Base-by-base conservation (phyloP, 2,888 invertebrate genomes). In the Lasioglossum vierecki region DNA sequence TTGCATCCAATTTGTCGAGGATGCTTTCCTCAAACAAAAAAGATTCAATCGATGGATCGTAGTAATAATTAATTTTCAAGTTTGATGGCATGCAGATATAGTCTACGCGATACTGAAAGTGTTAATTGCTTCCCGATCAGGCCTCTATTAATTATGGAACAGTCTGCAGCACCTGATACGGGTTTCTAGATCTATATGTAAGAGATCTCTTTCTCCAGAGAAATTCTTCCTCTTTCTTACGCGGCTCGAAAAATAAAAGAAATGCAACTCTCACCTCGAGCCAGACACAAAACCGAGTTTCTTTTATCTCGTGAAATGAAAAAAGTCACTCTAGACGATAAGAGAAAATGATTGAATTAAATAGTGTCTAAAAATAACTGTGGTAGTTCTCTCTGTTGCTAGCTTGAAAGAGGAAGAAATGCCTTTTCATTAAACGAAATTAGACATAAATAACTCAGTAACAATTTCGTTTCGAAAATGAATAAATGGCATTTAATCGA, bases 141-240 rank as follows among this genome's bases (percentile, higher is more conserved):
- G 35, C 30, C 2, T 66, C 26, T 18, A 30, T 35, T 68, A 35
- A 68, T 68, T 18, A 35, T 35, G 22, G 18, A 35, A 68, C 22
- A 35, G 18, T 5, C 68, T 41, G 41, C 9, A 68, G 8, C 22
- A n/a, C 11, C 11, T 41, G 68, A 68, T 41, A 68, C 68, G 39
- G 39, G 39, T n/a, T 41, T 68, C 22, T 41, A 68, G 41, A 68
- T 68, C 41, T 41, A 11, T n/a, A 68, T 41, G 41, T 8, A 39
- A n/a, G 39, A 41, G 68, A 68, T 68, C 11, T 41, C 68, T 68
- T 35, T 68, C 68, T 41, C 68, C 39, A n/a, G 39, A 39, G 68
- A n/a, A 68, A 68, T 41, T 68, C 68, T 39, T 68, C 41, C 68
- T 39, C 39, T 18, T 35, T 68, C 68, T 68, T n/a, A 68, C 68